A percentile compares a stretch with the other conserved stretches of the same genome.
Evolutionary conservation across 2,113 vertebrate species (phyloP).

Genomic region (pig (Sus scrofa)): T2T-Sscrofa CM000829.6:55794001-55794500

Average conservation of each 20-base stretch:
- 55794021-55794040: neutral
- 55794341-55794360: neutral
- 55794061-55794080: neutral
- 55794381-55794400: neutral
- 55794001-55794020: neutral
- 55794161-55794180: constrained; percentile 43
- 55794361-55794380: constrained; percentile 49
- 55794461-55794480: constrained; percentile 46
- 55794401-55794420: constrained; percentile 62
- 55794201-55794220: constrained; percentile 11
- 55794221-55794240: constrained; percentile 57
- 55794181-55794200: constrained; percentile 60
- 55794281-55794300: constrained; percentile 9
- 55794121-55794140: constrained; percentile 61
- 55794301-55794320: neutral
- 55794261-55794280: neutral
- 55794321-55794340: neutral
- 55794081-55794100: neutral
- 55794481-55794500: constrained; percentile 75
- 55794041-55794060: neutral
- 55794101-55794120: constrained; percentile 1
- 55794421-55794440: constrained; percentile 62
- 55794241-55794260: neutral
- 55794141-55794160: constrained; percentile 44
- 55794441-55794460: constrained; percentile 76